These are phyloP conservation scores for Lipotes vexillifer DNA, from an alignment of 2,113 vertebrate species.

Conservation along the genomic window DNA sequence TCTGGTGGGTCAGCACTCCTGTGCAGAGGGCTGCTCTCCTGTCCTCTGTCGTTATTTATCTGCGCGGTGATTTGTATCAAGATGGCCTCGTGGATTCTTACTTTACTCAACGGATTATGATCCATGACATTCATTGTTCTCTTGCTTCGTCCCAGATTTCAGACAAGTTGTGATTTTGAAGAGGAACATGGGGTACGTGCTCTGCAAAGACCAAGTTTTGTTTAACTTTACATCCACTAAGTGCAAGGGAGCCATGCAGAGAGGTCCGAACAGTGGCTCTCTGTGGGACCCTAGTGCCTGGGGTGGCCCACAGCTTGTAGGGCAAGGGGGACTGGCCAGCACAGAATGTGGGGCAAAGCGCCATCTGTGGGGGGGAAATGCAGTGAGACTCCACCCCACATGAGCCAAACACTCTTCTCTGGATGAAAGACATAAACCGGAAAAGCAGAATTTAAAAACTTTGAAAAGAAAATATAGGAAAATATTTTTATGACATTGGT, in stretches of 20 bases:
- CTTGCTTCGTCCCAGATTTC: background rate
- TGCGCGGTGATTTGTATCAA: accelerated
- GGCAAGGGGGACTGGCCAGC: background rate
- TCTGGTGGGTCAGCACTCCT: accelerated
- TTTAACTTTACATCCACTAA: background rate
- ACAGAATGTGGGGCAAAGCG: background rate
- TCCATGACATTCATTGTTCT: background rate
- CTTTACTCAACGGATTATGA: background rate
- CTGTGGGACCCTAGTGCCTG: too few relatives aligned
- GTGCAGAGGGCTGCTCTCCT: accelerated
- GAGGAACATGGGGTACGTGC: background rate
- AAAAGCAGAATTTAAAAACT: background rate
- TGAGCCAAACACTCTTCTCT: accelerated
- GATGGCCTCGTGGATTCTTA: background rate
- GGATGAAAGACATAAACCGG: accelerated
- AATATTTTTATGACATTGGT: accelerated
- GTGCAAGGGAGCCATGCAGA: background rate
- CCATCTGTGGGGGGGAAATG: background rate
- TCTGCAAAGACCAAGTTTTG: background rate
- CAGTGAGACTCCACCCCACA: accelerated
- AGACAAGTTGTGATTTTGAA: background rate
- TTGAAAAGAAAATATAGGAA: background rate
- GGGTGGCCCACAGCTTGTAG: accelerated
- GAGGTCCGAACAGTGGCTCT: accelerated
- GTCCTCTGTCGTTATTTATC: too few relatives aligned